Conservation (phyloP, 2,113 vertebrate species). For the Psilopsiagon aurifrons region DNA sequence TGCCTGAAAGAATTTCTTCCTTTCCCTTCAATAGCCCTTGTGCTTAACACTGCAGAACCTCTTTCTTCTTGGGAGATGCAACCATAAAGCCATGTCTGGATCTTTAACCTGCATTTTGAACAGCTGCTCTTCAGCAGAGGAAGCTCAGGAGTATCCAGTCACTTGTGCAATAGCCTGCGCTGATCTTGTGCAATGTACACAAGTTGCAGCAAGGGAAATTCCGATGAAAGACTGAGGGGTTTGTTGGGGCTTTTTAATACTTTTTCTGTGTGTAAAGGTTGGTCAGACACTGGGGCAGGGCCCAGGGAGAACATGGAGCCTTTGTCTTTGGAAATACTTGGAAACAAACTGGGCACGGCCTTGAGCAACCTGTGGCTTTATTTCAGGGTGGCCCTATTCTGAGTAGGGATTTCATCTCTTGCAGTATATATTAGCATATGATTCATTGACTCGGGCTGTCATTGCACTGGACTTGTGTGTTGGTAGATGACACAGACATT, state of each 20-base stretch:
- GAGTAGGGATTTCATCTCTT: background rate
- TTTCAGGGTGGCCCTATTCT: background rate
- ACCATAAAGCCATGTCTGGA: background rate
- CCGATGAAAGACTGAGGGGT: background rate
- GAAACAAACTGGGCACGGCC: background rate
- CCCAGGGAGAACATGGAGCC: background rate
- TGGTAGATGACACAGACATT: background rate
- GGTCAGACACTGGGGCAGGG: background rate
- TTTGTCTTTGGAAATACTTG: background rate
- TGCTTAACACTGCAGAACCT: background rate
- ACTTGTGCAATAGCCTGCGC: background rate
- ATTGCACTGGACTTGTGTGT: background rate
- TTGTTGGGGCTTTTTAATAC: background rate
- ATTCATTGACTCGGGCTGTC: background rate
- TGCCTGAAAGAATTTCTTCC: background rate
- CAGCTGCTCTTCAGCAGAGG: background rate
- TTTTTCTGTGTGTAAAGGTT: background rate
- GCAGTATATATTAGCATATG: background rate
- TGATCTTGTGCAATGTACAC: background rate
- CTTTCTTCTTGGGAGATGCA: background rate
- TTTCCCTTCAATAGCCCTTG: background rate
- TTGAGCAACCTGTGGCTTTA: background rate
- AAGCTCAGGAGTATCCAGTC: background rate
- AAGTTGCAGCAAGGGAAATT: background rate
- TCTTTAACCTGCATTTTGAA: background rate